phyloP scores from a whole-genome alignment of 2,797 vertebrate genomes.

The Myiotriccus ornatus region DNA sequence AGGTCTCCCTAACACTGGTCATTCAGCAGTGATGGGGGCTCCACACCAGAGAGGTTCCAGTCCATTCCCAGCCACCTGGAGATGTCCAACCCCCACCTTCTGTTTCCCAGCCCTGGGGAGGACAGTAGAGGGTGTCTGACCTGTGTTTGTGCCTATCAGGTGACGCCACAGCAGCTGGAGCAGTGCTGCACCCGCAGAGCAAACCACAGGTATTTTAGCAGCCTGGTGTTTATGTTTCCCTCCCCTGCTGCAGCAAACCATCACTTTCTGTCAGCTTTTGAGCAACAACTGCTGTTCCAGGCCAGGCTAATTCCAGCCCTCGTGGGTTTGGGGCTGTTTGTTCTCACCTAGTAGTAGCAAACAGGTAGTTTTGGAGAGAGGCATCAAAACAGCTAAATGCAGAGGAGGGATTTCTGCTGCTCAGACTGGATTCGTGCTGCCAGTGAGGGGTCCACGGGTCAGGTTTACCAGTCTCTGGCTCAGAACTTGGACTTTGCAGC shows the following conservation, averaged over 20 bases:
- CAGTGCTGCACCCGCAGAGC: neutral
- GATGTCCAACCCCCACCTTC: too few species aligned
- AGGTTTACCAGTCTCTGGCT: neutral
- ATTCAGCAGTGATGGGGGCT: fast-evolving
- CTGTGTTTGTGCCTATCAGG: neutral
- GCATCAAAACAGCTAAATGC: fast-evolving
- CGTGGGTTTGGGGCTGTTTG: neutral
- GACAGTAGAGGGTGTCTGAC: neutral
- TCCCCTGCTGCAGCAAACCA: neutral
- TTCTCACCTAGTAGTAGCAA: constrained; percentile 7
- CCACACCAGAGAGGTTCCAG: fast-evolving
- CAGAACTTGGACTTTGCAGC: neutral
- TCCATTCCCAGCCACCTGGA: fast-evolving
- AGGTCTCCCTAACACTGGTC: fast-evolving
- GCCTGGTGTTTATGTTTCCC: neutral
- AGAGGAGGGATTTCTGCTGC: neutral
- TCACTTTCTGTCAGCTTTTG: neutral
- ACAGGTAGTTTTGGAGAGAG: neutral
- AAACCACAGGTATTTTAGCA: constrained; percentile 31
- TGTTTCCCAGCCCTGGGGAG: neutral
- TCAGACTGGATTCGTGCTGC: neutral
- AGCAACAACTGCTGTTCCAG: neutral
- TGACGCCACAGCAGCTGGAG: neutral
- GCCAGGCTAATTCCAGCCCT: neutral
- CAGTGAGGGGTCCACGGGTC: neutral